A percentile compares a stretch with the other conserved stretches of the same genome.
Evolutionary conservation across 2,113 vertebrate species (phyloP).

Genomic region (Atractosteus spatula): DNA sequence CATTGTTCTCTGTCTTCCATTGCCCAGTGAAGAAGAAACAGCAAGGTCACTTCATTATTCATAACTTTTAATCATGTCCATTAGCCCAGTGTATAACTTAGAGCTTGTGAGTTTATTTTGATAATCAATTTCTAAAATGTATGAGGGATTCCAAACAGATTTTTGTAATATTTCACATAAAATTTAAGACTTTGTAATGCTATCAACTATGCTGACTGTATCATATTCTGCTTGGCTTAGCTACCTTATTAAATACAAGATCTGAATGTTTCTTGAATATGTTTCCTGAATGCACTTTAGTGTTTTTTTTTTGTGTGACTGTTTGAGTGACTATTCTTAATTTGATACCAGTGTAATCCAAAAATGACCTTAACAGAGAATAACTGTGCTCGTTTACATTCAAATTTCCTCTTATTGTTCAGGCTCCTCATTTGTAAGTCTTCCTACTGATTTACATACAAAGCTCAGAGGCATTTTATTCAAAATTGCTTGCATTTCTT

Average conservation of each 20-base stretch:
- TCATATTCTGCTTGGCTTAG: too few species aligned
- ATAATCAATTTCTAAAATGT: neutral
- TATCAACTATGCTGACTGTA: too few species aligned
- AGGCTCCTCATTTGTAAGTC: neutral
- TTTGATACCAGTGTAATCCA: neutral
- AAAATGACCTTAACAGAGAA: neutral
- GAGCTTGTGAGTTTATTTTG: neutral
- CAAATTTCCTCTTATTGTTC: neutral
- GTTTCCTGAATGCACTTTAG: neutral
- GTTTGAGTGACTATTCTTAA: too few species aligned
- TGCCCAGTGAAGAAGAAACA: too few species aligned
- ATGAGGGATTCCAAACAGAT: neutral
- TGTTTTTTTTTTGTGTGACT: neutral
- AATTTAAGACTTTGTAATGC: neutral
- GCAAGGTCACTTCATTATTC: too few species aligned
- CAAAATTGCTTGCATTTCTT: neutral
- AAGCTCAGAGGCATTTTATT: neutral
- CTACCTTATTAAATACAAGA: neutral
- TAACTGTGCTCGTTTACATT: neutral
- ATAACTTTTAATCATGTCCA: too few species aligned
- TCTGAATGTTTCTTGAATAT: neutral
- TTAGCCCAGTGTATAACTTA: too few species aligned
- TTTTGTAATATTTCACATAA: neutral
- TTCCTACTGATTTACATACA: slow-evolving; percentile 4
- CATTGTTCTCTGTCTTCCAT: too few species aligned